A percentile compares a stretch with the other conserved stretches of the same genome.
These are phyloP conservation scores for Trinorchestia longiramus DNA, from an alignment of 1,140 invertebrate species.

Conservation along the genomic window DNA sequence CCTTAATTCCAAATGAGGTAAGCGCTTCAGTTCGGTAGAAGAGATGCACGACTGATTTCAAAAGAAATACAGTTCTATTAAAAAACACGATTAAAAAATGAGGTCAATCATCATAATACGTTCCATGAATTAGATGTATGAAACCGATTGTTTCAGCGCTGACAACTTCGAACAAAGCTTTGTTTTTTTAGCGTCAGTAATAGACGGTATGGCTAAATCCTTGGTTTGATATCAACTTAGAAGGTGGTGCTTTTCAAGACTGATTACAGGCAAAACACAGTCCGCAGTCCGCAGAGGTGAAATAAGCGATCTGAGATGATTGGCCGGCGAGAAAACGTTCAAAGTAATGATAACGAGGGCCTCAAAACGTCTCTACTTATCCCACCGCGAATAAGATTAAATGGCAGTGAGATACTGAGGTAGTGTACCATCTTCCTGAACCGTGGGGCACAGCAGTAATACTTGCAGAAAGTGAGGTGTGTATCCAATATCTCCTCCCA, in stretches of 20 bases:
- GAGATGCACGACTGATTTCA: too few relatives aligned
- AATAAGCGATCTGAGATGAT: not conserved
- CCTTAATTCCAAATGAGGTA: too few relatives aligned
- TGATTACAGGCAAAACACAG: not conserved
- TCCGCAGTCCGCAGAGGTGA: not conserved
- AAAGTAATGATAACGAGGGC: not conserved
- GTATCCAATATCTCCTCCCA: too few relatives aligned
- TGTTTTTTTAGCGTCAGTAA: not conserved
- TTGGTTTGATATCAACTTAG: not conserved
- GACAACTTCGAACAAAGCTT: not conserved
- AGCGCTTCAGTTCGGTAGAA: too few relatives aligned
- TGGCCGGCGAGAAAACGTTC: constrained; percentile 28
- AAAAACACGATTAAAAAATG: too few relatives aligned
- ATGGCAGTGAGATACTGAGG: too few relatives aligned
- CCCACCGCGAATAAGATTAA: not conserved
- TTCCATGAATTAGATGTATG: too few relatives aligned
- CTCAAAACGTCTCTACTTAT: not conserved
- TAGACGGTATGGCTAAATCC: not conserved
- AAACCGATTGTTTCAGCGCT: not conserved
- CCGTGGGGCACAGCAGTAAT: too few relatives aligned
- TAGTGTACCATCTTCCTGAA: too few relatives aligned
- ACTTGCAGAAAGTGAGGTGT: too few relatives aligned
- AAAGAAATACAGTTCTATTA: too few relatives aligned
- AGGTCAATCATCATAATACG: too few relatives aligned
- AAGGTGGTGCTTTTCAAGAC: not conserved